Conservation (phyloP, 2,888 invertebrate species). For the Ophonus ardosiacus region DNA sequence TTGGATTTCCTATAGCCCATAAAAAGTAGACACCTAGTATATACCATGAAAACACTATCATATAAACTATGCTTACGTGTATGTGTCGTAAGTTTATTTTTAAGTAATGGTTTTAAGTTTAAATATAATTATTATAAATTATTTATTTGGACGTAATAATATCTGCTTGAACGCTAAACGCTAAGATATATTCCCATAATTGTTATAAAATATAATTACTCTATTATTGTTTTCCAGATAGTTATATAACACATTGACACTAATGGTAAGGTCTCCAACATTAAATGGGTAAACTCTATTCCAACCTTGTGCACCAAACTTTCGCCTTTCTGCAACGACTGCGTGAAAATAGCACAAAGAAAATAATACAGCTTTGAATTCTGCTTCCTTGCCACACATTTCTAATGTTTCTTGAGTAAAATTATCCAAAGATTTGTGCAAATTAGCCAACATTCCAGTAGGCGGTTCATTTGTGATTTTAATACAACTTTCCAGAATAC, state of each 20-base stretch:
- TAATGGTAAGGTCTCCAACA: constrained; percentile 93
- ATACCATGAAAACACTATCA: too few relatives aligned
- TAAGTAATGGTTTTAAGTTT: too few relatives aligned
- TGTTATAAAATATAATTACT: constrained; percentile 70
- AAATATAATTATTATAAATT: too few relatives aligned
- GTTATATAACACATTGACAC: constrained; percentile 92
- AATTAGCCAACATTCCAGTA: constrained; percentile 95
- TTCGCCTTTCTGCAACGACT: constrained; percentile 93
- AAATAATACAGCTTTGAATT: constrained; percentile 94
- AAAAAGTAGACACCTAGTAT: too few relatives aligned
- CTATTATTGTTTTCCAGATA: constrained; percentile 92
- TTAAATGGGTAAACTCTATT: constrained; percentile 89
- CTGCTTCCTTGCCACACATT: constrained; percentile 94
- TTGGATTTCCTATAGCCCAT: too few relatives aligned
- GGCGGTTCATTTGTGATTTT: constrained; percentile 98
- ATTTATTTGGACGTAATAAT: too few relatives aligned
- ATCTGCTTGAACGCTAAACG: too few relatives aligned
- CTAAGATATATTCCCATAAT: too few relatives aligned
- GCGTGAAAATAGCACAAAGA: constrained; percentile 97
- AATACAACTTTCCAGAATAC: constrained; percentile 94
- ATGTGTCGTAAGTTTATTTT: too few relatives aligned
- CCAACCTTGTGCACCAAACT: constrained; percentile 97
- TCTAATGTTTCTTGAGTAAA: constrained; percentile 95
- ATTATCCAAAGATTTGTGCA: constrained; percentile 94
- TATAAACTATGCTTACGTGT: too few relatives aligned